Percentiles rank a stretch among this genome's conserved stretches.
Conservation (phyloP, 2,888 invertebrate species). For the Copidosoma aretas region DNA sequence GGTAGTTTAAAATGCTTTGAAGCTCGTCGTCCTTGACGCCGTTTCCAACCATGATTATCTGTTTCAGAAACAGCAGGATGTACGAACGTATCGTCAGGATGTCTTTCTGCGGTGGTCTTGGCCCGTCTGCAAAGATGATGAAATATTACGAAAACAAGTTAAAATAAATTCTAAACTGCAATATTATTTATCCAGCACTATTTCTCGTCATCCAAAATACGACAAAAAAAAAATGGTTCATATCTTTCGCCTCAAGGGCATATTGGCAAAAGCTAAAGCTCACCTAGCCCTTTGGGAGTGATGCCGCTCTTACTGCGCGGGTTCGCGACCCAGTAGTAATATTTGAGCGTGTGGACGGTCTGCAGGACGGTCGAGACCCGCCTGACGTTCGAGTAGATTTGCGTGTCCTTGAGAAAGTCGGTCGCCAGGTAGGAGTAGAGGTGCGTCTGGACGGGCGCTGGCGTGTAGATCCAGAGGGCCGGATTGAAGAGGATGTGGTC, state of each 20-base stretch:
- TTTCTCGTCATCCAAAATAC: not conserved
- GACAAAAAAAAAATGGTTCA: not conserved
- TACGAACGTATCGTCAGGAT: slow-evolving; percentile 93
- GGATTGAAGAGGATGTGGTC: slow-evolving; percentile 99
- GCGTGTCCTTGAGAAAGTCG: slow-evolving; percentile 97
- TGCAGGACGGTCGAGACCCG: slow-evolving; percentile 97
- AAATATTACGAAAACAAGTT: not conserved
- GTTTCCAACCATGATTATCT: slow-evolving; percentile 94
- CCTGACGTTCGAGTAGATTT: slow-evolving; percentile 95
- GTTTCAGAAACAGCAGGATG: slow-evolving; percentile 93
- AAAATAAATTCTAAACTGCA: too few relatives aligned
- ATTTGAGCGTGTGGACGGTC: slow-evolving; percentile 97
- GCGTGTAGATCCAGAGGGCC: slow-evolving; percentile 98
- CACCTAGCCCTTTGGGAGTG: slow-evolving; percentile 92
- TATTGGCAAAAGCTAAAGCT: too few relatives aligned
- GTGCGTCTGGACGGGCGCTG: slow-evolving; percentile 91
- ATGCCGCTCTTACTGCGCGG: slow-evolving; percentile 95
- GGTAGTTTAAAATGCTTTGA: slow-evolving; percentile 96
- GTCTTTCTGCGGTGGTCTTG: slow-evolving; percentile 92
- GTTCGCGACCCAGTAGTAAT: slow-evolving; percentile 99
- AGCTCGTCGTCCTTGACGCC: slow-evolving; percentile 98
- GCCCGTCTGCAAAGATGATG: slow-evolving; percentile 76
- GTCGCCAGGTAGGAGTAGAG: slow-evolving; percentile 98
- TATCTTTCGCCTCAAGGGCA: too few relatives aligned
- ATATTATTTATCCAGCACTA: too few relatives aligned